Conservation (phyloP, 1,140 invertebrate species). For the Diploscapter pachys region DNA sequence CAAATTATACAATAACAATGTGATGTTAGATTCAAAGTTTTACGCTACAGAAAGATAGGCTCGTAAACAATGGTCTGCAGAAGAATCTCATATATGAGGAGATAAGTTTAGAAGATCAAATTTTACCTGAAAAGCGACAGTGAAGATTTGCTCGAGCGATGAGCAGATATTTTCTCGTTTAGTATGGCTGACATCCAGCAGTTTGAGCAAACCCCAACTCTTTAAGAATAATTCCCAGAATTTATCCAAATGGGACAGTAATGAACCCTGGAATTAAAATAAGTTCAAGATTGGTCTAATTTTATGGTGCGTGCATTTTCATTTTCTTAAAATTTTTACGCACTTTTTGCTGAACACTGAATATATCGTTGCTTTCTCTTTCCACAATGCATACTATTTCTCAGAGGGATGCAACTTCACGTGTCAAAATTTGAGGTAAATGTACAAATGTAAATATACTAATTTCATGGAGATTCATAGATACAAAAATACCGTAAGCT, state of each 20-base stretch:
- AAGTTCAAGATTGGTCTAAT: background rate
- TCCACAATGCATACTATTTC: no score
- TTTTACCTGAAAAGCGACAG: constrained; percentile 8
- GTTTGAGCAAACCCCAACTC: background rate
- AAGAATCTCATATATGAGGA: no score
- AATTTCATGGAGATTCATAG: background rate
- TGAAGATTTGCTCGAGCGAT: constrained; percentile 2
- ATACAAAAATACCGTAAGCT: constrained; percentile 1
- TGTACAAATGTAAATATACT: no score
- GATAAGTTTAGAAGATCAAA: no score
- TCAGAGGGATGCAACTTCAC: background rate
- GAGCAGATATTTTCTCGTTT: background rate
- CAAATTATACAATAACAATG: no score
- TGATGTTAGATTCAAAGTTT: background rate
- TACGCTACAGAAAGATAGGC: background rate
- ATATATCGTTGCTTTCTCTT: no score
- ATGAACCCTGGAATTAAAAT: background rate
- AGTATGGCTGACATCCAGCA: background rate
- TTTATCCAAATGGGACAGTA: background rate
- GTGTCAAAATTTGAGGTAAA: no score
- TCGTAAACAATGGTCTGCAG: no score
- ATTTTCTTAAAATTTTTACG: no score
- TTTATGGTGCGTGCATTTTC: no score
- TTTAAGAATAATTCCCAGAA: constrained; percentile 3
- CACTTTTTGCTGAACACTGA: no score